These are phyloP conservation scores for Mormyrus hasselquistii DNA, from an alignment of 2,797 vertebrate genomes.

Conservation along the genomic window DNA sequence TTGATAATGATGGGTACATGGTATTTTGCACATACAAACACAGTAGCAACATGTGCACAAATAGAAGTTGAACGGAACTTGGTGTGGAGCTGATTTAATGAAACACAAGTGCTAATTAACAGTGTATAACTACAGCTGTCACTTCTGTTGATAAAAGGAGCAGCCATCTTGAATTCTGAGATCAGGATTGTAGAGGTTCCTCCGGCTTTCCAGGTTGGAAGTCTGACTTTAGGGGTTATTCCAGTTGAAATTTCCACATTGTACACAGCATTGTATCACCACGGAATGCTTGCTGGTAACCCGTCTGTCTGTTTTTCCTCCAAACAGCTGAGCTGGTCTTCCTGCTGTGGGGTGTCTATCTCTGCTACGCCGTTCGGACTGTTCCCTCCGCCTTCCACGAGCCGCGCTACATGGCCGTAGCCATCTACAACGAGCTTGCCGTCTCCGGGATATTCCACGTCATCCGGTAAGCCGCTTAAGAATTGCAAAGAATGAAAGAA, in stretches of 20 bases:
- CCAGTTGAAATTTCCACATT: neutral
- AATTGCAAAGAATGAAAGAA: neutral
- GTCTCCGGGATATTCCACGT: constrained; percentile 92
- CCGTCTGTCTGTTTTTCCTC: constrained; percentile 49
- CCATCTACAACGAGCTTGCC: constrained; percentile 96
- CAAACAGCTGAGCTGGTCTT: constrained; percentile 89
- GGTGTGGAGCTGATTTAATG: neutral
- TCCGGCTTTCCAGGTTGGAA: neutral
- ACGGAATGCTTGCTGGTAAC: neutral
- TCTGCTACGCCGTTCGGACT: constrained; percentile 92
- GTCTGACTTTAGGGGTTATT: neutral
- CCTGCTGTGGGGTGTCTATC: constrained; percentile 94
- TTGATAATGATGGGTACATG: neutral
- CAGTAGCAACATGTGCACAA: neutral
- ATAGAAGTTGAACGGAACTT: neutral
- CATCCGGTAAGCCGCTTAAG: constrained; percentile 71
- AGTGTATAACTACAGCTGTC: neutral
- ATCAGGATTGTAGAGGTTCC: neutral
- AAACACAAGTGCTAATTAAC: neutral
- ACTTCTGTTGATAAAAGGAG: neutral
- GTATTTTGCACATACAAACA: neutral
- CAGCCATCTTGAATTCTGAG: neutral
- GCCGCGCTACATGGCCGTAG: constrained; percentile 92
- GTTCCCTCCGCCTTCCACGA: constrained; percentile 96
- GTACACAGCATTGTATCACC: neutral